Percentiles rank a stretch among this genome's conserved stretches.
Evolutionary conservation across 2,797 vertebrate species (phyloP).

Genomic region (Lacerta bilineata): DNA sequence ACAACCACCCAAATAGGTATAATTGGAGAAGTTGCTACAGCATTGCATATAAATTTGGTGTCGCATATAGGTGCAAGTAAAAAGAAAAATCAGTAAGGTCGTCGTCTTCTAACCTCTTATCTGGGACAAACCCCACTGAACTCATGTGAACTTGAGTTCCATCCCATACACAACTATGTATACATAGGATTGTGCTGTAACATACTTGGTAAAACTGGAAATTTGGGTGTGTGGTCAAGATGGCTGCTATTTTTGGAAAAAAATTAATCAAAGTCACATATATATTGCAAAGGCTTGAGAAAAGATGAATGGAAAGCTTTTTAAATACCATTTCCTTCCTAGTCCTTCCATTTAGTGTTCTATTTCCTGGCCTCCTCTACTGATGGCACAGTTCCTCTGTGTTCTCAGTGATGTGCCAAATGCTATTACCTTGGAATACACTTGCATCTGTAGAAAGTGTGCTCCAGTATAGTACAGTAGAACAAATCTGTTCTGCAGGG

Average conservation of each 20-base stretch:
- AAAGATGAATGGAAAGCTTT: not conserved
- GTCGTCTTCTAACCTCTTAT: not conserved
- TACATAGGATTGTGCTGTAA: not conserved
- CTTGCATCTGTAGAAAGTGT: not conserved
- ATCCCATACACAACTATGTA: not conserved
- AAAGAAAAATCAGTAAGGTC: not conserved
- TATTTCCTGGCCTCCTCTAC: accelerated
- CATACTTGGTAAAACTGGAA: not conserved
- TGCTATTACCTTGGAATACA: slow-evolving; percentile 16
- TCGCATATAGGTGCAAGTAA: not conserved
- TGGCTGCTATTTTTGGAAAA: not conserved
- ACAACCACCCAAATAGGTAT: not conserved
- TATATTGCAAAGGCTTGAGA: not conserved
- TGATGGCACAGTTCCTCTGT: slow-evolving; percentile 2
- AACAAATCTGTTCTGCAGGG: slow-evolving; percentile 28
- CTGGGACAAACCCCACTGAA: not conserved
- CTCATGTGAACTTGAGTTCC: not conserved
- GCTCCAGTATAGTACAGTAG: slow-evolving; percentile 8
- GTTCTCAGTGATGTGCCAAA: accelerated
- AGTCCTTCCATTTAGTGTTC: not conserved
- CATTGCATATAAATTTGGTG: not conserved
- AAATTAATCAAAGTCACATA: not conserved
- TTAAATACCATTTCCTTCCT: not conserved
- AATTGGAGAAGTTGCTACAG: not conserved
- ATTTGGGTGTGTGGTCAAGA: not conserved